Evolutionary conservation across 2,797 vertebrate genomes (phyloP).

Genomic region (Odontamblyopus rebecca): DNA sequence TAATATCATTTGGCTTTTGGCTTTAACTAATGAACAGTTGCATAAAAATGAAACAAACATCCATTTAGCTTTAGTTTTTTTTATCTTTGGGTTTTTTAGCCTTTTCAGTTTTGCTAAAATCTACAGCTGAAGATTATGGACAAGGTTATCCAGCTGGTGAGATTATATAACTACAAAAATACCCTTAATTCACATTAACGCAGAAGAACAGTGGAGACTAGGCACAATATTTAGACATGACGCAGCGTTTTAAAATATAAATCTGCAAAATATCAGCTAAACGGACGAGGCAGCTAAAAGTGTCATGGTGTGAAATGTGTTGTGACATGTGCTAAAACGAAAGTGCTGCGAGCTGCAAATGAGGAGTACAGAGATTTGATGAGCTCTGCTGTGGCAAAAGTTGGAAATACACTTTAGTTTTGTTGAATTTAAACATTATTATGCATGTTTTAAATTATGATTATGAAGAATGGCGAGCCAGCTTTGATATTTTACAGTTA

Average conservation of each 20-base stretch:
- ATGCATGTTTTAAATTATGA: not conserved
- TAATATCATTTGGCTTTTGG: not conserved
- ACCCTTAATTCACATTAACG: conserved; percentile 3
- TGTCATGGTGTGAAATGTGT: not conserved
- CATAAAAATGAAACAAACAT: too few species aligned
- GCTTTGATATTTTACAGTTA: not conserved
- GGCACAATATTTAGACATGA: conserved; percentile 5
- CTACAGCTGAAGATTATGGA: not conserved
- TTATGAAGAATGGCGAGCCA: not conserved
- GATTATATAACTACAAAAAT: conserved; percentile 6
- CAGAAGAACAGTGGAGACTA: conserved; percentile 33
- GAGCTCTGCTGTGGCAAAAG: not conserved
- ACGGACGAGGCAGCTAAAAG: not conserved
- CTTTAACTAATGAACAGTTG: too few species aligned
- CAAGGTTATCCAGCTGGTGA: not conserved
- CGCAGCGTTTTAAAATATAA: conserved; percentile 23
- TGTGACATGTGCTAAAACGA: not conserved
- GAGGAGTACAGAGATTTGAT: not conserved
- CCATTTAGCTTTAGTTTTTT: too few species aligned
- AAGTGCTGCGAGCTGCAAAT: not conserved
- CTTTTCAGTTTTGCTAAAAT: not conserved
- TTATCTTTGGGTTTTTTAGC: not conserved
- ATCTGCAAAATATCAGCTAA: conserved; percentile 5
- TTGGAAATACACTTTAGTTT: not conserved
- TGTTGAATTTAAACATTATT: not conserved